Percentiles rank a stretch among this genome's conserved stretches.
Evolutionary conservation across 1,140 invertebrate genomes (phyloP).

Genomic region (Orchesella cincta): DNA sequence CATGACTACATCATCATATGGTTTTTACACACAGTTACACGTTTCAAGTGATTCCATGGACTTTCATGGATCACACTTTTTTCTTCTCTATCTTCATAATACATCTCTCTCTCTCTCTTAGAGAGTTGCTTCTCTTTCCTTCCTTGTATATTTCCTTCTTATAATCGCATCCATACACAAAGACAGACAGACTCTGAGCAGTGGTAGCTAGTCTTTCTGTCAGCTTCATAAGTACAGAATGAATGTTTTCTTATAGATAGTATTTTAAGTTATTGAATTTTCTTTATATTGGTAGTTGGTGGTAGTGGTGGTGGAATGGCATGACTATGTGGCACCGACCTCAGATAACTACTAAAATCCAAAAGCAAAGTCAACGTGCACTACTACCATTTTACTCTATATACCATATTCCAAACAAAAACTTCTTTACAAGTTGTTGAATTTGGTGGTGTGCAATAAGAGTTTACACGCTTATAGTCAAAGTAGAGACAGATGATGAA

Average conservation of each 20-base stretch:
- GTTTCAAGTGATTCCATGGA: slow-evolving; percentile 24
- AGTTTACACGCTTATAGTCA: no score
- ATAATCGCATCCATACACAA: not conserved
- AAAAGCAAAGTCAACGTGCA: slow-evolving; percentile 9
- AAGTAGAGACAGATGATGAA: no score
- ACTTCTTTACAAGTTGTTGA: no score
- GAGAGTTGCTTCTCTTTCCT: not conserved
- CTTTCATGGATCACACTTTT: slow-evolving; percentile 15
- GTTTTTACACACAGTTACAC: slow-evolving; percentile 4
- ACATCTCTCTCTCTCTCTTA: not conserved
- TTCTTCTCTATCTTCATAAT: slow-evolving; percentile 6
- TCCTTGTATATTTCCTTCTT: not conserved
- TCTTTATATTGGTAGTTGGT: no score
- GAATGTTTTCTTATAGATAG: not conserved
- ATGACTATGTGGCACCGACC: slow-evolving; percentile 21
- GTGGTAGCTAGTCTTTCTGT: no score
- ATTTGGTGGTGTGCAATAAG: no score
- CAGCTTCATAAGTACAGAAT: not conserved
- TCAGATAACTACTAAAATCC: slow-evolving; percentile 26
- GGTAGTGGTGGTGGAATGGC: no score
- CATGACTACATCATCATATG: slow-evolving; percentile 4
- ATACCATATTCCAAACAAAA: no score
- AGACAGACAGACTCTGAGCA: no score
- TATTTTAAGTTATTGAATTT: no score
- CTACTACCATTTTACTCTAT: no score